Conservation (phyloP, 2,797 vertebrate species). For the Crotalus adamanteus region DNA sequence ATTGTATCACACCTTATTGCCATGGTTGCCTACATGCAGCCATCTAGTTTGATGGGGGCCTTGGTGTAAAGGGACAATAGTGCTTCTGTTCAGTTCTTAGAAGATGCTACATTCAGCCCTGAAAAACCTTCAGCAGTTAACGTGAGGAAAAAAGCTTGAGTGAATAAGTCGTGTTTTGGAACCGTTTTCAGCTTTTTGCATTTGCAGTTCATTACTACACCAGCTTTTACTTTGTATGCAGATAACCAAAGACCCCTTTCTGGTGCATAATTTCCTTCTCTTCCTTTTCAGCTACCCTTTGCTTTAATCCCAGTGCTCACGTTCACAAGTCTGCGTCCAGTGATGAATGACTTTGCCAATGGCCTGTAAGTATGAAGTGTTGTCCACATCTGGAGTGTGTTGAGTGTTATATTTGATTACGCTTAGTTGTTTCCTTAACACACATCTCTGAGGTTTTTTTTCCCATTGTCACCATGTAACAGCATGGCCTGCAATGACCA, state of each 20-base stretch:
- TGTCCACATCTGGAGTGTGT: not conserved
- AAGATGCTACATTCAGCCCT: not conserved
- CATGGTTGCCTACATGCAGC: not conserved
- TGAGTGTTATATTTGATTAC: not conserved
- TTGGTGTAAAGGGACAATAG: not conserved
- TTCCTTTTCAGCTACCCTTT: constrained; percentile 84
- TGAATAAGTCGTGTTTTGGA: not conserved
- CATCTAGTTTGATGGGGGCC: not conserved
- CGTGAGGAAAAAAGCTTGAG: too few relatives aligned
- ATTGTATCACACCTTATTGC: not conserved
- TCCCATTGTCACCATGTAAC: not conserved
- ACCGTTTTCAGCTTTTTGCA: not conserved
- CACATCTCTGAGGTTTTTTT: not conserved
- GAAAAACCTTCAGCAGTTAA: not conserved
- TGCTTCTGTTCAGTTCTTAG: not conserved
- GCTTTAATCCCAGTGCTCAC: constrained; percentile 93
- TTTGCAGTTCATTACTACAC: not conserved
- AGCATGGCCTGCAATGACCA: not conserved
- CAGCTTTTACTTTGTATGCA: not conserved
- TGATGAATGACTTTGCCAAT: constrained; percentile 92
- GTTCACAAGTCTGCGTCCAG: constrained; percentile 85
- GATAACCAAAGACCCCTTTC: not conserved
- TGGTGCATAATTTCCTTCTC: not conserved
- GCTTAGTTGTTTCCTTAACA: not conserved
- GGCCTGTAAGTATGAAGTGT: constrained; percentile 79